Percentiles rank a stretch among this genome's conserved stretches.
Conservation (phyloP, 2,113 vertebrate genomes). For the Albula goreensis region DNA sequence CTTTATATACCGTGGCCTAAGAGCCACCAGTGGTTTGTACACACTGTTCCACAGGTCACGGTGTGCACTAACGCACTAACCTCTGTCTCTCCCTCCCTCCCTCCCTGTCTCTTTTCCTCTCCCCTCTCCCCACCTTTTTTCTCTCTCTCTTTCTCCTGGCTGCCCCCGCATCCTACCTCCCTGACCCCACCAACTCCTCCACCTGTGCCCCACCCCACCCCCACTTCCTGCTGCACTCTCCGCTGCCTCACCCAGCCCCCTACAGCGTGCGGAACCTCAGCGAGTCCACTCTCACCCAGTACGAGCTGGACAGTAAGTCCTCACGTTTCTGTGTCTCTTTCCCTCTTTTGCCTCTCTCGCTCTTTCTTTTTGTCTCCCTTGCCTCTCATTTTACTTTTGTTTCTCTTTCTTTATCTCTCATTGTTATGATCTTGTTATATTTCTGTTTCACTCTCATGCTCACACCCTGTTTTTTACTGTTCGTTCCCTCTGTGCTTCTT, state of each 20-base stretch:
- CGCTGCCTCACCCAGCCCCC: conserved; percentile 42
- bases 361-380: background rate
- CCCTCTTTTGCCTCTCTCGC: conserved; percentile 24
- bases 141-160: conserved; percentile 46
- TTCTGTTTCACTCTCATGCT: background rate
- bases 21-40: background rate
- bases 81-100: conserved; percentile 20
- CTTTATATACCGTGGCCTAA: background rate
- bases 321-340: conserved; percentile 18
- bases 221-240: conserved; percentile 33
- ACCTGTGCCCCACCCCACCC: conserved; percentile 1
- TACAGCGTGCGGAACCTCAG: conserved; percentile 77
- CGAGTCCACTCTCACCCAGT: conserved; percentile 77
- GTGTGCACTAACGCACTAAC: conserved; percentile 27
- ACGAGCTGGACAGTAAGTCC: conserved; percentile 81
- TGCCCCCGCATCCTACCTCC: conserved; percentile 13
- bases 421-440: conserved; percentile 56
- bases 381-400: conserved; percentile 31
- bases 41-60: conserved; percentile 11
- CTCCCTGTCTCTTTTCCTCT: conserved; percentile 20
- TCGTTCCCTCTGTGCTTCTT: background rate
- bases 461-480: background rate
- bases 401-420: conserved; percentile 36
- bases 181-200: conserved; percentile 11
- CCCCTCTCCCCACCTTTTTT: conserved; percentile 33